Conservation (phyloP, 2,888 invertebrate species). For the Monochamus alternatus region DNA sequence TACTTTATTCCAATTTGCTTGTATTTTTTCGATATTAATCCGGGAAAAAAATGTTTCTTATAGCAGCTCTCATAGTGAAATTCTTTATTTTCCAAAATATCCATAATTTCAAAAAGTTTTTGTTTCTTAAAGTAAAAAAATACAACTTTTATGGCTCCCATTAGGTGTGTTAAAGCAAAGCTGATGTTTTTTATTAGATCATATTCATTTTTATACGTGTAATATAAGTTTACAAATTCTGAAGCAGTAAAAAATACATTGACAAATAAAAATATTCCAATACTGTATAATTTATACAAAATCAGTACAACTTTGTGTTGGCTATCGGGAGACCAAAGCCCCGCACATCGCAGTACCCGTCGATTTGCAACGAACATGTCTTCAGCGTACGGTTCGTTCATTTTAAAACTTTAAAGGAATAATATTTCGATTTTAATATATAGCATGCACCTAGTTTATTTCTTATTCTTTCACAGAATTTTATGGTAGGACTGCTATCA, state of each 20-base stretch:
- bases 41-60: slow-evolving; percentile 56
- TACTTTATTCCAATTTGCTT: slow-evolving; percentile 60
- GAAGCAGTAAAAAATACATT: slow-evolving; percentile 62
- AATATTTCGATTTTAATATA: too few species aligned
- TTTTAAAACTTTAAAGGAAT: not conserved
- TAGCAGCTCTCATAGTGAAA: slow-evolving; percentile 56
- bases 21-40: slow-evolving; percentile 53
- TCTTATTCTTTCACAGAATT: too few species aligned
- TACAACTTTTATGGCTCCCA: slow-evolving; percentile 64
- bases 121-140: slow-evolving; percentile 61
- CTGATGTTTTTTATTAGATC: slow-evolving; percentile 65
- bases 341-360: slow-evolving; percentile 62
- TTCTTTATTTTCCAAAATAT: slow-evolving; percentile 56
- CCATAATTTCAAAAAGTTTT: slow-evolving; percentile 56
- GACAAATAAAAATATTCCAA: slow-evolving; percentile 60
- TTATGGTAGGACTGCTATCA: too few species aligned
- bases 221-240: slow-evolving; percentile 62
- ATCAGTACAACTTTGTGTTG: slow-evolving; percentile 48
- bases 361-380: slow-evolving; percentile 62
- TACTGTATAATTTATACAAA: slow-evolving; percentile 59
- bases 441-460: too few species aligned
- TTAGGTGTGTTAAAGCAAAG: slow-evolving; percentile 63
- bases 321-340: slow-evolving; percentile 62
- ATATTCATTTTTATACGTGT: slow-evolving; percentile 58
- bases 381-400: slow-evolving; percentile 47